Evolutionary conservation across 1,140 invertebrate species (phyloP), one percentile per base, ranked within the genome.

Genomic region (Apis cerana): DNA sequence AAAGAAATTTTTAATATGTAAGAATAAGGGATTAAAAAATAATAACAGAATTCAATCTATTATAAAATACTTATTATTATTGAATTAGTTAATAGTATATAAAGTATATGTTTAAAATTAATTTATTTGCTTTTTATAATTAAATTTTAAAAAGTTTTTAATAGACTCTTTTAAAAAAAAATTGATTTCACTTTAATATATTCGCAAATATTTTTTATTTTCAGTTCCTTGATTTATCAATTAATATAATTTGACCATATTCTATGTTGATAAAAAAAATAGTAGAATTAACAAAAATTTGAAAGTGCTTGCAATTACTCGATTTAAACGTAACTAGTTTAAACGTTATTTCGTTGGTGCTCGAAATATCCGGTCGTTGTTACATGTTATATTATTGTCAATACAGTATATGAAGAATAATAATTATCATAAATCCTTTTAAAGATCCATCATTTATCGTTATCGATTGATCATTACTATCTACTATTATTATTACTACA

Each of bases 281-380:
- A 11, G 12, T 15, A 21, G 3, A n/a, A 43, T 10, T 19, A 19
- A 21, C 2, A 54, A 43, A 8, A 75, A 12, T 11, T 62, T 61
- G 0, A 11, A 62, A 74, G 27, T 64, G 33, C 33, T 67, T 61
- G 70, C n/a, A 50, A 33, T 19, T 68, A 48, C 23, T 19, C 74
- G 72, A 82, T 69, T 69, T 86, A 81, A 85, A 89, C 84, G 86
- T 82, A 15, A 67, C 89, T 89, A 87, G 83, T 91, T 92, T 89
- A 71, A 79, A 69, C 85, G 88, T 91, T 27, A 91, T 89, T 85
- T 91, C 88, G 82, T 93, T 93, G 92, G 92, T 93, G 92, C 92
- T 93, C 92, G 91, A 93, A 88, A 91, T 90, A 90, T 89, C 89
- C 87, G 84, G 90, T 90, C 89, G 90, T 91, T 90, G 91, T 93